These are phyloP conservation scores for Oceanodroma tethys DNA, from an alignment of 2,113 vertebrate genomes.

Conservation along the genomic window DNA sequence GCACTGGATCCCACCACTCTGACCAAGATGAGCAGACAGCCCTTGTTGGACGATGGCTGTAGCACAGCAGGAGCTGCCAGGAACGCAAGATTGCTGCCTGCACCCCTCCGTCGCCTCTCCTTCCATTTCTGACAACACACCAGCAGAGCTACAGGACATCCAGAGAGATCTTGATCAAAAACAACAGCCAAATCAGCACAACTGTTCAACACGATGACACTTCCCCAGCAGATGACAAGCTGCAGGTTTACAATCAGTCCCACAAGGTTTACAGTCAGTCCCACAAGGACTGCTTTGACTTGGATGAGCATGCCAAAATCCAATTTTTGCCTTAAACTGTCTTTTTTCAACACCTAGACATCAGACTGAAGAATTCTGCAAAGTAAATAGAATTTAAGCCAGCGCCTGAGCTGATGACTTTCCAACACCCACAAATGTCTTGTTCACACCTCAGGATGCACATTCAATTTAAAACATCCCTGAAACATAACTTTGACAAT, in stretches of 20 bases:
- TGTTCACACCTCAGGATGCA: not conserved
- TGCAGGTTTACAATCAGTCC: not conserved
- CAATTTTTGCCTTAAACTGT: not conserved
- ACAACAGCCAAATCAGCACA: not conserved
- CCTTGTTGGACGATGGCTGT: rapidly evolving
- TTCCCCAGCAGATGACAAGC: not conserved
- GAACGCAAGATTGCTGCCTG: not conserved
- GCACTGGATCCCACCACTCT: not conserved
- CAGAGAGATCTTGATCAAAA: not conserved
- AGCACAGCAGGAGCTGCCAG: not conserved
- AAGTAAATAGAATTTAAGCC: not conserved
- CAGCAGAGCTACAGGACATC: not conserved
- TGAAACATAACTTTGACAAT: not conserved
- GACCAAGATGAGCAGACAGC: not conserved
- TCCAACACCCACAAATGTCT: not conserved
- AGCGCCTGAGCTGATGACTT: not conserved
- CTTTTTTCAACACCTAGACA: not conserved
- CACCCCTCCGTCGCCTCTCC: rapidly evolving
- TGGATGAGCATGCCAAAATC: not conserved
- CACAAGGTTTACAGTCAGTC: not conserved
- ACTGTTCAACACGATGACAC: not conserved
- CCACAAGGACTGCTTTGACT: not conserved
- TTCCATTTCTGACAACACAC: not conserved
- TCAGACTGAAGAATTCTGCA: not conserved
- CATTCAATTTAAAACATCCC: not conserved